Conservation (phyloP, 2,888 invertebrate genomes). For the Agrotis segetum region DNA sequence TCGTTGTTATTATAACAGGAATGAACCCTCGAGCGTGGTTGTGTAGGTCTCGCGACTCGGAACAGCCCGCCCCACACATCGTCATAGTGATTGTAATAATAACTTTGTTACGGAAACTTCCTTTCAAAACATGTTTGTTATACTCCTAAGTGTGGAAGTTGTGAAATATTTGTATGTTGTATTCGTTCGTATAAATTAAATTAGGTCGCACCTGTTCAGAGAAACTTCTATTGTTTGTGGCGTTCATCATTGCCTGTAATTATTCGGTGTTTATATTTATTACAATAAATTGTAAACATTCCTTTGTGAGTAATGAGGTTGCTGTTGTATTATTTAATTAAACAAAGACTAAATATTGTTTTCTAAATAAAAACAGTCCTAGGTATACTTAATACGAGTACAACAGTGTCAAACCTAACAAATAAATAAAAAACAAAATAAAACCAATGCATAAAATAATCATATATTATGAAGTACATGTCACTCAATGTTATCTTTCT, state of each 20-base stretch:
- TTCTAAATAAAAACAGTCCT: background rate
- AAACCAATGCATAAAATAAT: constrained; percentile 24
- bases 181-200: constrained; percentile 37
- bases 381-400: no score
- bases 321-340: background rate
- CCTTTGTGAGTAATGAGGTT: background rate
- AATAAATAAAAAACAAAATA: background rate
- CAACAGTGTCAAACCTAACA: background rate
- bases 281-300: background rate
- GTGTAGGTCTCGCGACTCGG: constrained; percentile 50
- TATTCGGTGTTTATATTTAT: background rate
- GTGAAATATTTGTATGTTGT: constrained; percentile 42
- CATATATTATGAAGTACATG: constrained; percentile 29
- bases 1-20: constrained; percentile 72
- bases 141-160: constrained; percentile 42
- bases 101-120: constrained; percentile 61
- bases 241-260: constrained; percentile 6
- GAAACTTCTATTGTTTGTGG: constrained; percentile 31
- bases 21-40: constrained; percentile 63
- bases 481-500: constrained; percentile 55
- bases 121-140: constrained; percentile 55
- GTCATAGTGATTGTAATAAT: constrained; percentile 65
- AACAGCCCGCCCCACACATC: constrained; percentile 60
- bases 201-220: constrained; percentile 38
- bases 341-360: background rate